phyloP scores from a whole-genome alignment of 2,888 invertebrate species.

The Machimus rusticus region DNA sequence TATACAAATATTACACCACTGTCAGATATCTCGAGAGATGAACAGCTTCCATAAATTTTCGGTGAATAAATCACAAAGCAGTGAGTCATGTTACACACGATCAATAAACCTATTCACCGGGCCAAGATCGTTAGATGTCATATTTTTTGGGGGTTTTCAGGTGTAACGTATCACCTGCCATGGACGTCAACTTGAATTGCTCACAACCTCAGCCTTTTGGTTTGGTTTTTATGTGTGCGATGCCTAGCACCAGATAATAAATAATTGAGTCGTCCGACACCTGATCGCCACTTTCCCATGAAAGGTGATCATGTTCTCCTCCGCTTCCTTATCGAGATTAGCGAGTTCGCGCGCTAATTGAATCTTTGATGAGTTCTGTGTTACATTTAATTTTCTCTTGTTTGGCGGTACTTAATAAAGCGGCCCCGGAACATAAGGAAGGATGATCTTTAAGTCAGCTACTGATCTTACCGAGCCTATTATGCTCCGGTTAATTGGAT shows the following conservation, averaged over 20 bases:
- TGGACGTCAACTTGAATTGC: not conserved
- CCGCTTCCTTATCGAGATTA: conserved; percentile 3
- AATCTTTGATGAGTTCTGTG: not conserved
- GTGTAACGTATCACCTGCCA: conserved; percentile 30
- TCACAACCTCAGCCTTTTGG: not conserved
- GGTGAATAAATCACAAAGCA: conserved; percentile 26
- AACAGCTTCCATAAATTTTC: conserved; percentile 29
- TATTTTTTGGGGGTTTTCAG: conserved; percentile 10
- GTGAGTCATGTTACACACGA: conserved; percentile 28
- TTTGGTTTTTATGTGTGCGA: not conserved
- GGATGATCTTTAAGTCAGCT: not conserved
- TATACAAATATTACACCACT: conserved; percentile 10
- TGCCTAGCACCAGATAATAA: not conserved
- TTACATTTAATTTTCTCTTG: conserved; percentile 14
- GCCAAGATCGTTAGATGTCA: not conserved
- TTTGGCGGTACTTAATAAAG: conserved; percentile 1
- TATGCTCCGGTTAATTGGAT: conserved; percentile 18
- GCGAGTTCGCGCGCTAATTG: conserved; percentile 19
- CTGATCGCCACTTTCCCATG: conserved; percentile 3
- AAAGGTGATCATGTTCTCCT: conserved; percentile 4
- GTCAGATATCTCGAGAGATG: not conserved
- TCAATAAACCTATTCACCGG: conserved; percentile 35
- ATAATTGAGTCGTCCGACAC: conserved; percentile 12
- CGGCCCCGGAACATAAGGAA: not conserved
- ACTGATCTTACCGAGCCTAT: conserved; percentile 8